These are phyloP conservation scores for Rhagonycha lutea DNA, from an alignment of 2,888 invertebrate genomes.

Conservation along the genomic window DNA sequence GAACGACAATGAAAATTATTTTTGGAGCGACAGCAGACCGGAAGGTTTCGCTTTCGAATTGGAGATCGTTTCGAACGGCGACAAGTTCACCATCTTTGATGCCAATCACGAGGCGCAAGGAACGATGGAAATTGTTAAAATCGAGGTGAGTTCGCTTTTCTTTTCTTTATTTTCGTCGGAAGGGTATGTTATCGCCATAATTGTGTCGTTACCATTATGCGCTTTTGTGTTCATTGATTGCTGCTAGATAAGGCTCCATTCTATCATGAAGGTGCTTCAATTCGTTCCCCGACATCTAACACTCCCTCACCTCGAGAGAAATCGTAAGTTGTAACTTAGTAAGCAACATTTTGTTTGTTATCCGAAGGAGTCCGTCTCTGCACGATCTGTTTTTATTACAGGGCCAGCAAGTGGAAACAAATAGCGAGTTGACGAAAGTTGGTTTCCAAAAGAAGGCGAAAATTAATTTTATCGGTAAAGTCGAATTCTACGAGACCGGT, in stretches of 20 bases:
- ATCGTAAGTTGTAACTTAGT: slow-evolving; percentile 51
- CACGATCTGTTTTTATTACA: slow-evolving; percentile 53
- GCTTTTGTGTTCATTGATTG: slow-evolving; percentile 10
- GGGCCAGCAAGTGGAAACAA: slow-evolving; percentile 59
- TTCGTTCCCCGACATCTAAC: background rate
- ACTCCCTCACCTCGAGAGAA: slow-evolving; percentile 22
- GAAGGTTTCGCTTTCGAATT: slow-evolving; percentile 76
- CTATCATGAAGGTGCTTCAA: background rate
- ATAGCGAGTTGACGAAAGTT: slow-evolving; percentile 49
- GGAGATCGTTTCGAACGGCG: slow-evolving; percentile 68
- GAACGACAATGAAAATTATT: slow-evolving; percentile 72
- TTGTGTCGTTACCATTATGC: slow-evolving; percentile 9
- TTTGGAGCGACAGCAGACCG: slow-evolving; percentile 77
- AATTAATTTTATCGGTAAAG: slow-evolving; percentile 66
- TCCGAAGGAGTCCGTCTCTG: slow-evolving; percentile 25
- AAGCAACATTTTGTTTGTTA: slow-evolving; percentile 32
- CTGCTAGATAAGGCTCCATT: slow-evolving; percentile 13
- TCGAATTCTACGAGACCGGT: slow-evolving; percentile 70
- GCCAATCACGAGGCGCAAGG: slow-evolving; percentile 70
- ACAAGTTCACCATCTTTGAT: slow-evolving; percentile 74
- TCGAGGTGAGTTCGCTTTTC: slow-evolving; percentile 60
- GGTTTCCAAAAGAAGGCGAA: slow-evolving; percentile 65
- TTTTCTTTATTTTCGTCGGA: background rate
- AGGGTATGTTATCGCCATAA: background rate
- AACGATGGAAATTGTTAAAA: slow-evolving; percentile 66